phyloP scores from a whole-genome alignment of 2,888 invertebrate species.

The Melanophora roralis region DNA sequence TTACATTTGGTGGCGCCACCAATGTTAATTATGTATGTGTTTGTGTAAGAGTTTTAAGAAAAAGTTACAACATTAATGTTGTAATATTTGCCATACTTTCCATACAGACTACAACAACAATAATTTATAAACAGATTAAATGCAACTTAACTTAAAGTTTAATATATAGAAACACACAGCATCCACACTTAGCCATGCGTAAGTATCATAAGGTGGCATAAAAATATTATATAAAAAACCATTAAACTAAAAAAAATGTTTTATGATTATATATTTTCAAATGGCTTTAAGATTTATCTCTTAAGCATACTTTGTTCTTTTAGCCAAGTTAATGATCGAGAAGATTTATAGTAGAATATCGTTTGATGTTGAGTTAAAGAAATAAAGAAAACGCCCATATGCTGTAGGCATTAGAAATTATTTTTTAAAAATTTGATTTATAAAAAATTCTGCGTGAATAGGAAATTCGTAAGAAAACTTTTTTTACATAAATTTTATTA shows the following conservation, averaged over 20 bases:
- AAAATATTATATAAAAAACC: not conserved
- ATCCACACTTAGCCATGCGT: too few relatives aligned
- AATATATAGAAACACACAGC: not conserved
- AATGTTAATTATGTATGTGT: not conserved
- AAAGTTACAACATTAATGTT: constrained; percentile 11
- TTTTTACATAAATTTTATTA: too few relatives aligned
- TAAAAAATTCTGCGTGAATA: too few relatives aligned
- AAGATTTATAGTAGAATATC: not conserved
- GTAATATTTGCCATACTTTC: not conserved
- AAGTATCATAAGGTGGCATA: not conserved
- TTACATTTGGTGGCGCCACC: constrained; percentile 53
- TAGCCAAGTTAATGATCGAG: constrained; percentile 23
- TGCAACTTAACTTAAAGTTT: constrained; percentile 22
- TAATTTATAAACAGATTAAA: constrained; percentile 42
- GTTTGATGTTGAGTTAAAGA: not conserved
- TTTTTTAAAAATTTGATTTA: too few relatives aligned
- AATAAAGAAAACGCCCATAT: not conserved
- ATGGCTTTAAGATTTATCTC: constrained; percentile 33
- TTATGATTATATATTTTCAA: constrained; percentile 11
- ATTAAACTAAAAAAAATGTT: constrained; percentile 32
- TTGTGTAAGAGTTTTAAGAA: not conserved
- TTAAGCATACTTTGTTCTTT: not conserved
- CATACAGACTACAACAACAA: not conserved
- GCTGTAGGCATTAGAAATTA: too few relatives aligned
- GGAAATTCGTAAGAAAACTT: too few relatives aligned